Conservation (phyloP, 2,888 invertebrate species). For the Octonoba sinensis region DNA sequence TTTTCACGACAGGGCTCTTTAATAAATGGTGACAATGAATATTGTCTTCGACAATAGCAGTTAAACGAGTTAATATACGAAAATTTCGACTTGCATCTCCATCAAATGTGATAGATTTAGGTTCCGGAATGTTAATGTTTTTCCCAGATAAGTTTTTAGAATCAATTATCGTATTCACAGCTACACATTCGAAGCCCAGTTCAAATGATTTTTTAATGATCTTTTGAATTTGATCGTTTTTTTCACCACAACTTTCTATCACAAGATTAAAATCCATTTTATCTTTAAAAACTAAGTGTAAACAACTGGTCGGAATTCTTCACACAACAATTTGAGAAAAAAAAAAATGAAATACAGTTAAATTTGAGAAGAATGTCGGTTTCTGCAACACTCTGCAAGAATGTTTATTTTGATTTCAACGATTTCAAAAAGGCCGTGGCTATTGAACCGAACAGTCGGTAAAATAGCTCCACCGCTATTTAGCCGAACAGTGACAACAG, state of each 20-base stretch:
- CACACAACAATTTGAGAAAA: too few species aligned
- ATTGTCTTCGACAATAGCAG: constrained; percentile 35
- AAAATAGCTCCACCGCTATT: too few species aligned
- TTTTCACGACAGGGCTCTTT: constrained; percentile 29
- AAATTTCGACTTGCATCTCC: constrained; percentile 19
- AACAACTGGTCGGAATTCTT: too few species aligned
- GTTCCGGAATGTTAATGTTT: constrained; percentile 48
- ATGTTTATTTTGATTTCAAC: too few species aligned
- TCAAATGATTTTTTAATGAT: constrained; percentile 37
- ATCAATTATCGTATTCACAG: constrained; percentile 50
- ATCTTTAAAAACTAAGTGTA: too few species aligned
- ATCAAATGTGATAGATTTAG: constrained; percentile 22
- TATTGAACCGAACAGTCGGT: too few species aligned
- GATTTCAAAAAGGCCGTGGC: too few species aligned
- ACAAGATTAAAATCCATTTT: constrained; percentile 49
- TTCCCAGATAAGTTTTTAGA: constrained; percentile 28
- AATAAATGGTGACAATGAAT: constrained; percentile 50
- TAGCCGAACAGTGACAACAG: too few species aligned
- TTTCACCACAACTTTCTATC: not conserved
- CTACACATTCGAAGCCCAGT: constrained; percentile 48
- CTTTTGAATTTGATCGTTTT: not conserved
- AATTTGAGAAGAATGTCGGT: too few species aligned
- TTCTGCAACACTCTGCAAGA: too few species aligned
- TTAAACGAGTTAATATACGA: constrained; percentile 36
- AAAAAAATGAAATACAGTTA: too few species aligned